Base-by-base conservation (phyloP, 2,113 vertebrate species). In the Pantherophis guttatus region DNA sequence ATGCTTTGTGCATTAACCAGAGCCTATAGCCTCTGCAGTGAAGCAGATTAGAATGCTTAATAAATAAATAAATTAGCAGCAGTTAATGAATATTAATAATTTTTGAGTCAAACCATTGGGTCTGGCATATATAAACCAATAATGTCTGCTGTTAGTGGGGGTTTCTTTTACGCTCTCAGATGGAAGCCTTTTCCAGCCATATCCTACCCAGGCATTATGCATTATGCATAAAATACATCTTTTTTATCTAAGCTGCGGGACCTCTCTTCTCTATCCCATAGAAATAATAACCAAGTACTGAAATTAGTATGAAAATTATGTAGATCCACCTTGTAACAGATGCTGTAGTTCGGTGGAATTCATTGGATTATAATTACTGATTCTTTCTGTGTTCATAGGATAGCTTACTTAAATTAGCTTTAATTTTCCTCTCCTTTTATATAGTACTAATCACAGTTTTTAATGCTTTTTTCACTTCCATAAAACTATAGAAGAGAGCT, bases 401-500 rank as follows among this genome's bases (percentile, higher is more conserved):
- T 62, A 53, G 8, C 9, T 24, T 33, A 70, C 15, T 90, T 90
- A 52, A 75, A 75, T 90, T 29, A 33, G 26, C 52, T 90, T 53
- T 29, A 23, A 81, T 81, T 81, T 81, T 44, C 17, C 21, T 85
- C 54, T 58, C 58, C 44, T 50, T 48, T 91, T 87, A 58, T 87
- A 91, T 15, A 87, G 55, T 59, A 52, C n/a, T 90, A 91, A 48
- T 91, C 24, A 50, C n/a, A 59, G 26, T 21, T 62, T 90, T 39
- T 90, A 81, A 59, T 44, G 12, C 0, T 54, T 93, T 92, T 92
- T 93, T 48, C 33, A 88, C 50, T 59, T 54, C 39, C 24, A 11
- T 26, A 87, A 59, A 95, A 86, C 88, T 93, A 59, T 44, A 91
- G 12, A 88, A 91, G 3, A 24, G 13, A 70, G 70, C 15, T 29